Evolutionary conservation across 1,140 invertebrate genomes (phyloP).

Genomic region (Venturia canescens): DNA sequence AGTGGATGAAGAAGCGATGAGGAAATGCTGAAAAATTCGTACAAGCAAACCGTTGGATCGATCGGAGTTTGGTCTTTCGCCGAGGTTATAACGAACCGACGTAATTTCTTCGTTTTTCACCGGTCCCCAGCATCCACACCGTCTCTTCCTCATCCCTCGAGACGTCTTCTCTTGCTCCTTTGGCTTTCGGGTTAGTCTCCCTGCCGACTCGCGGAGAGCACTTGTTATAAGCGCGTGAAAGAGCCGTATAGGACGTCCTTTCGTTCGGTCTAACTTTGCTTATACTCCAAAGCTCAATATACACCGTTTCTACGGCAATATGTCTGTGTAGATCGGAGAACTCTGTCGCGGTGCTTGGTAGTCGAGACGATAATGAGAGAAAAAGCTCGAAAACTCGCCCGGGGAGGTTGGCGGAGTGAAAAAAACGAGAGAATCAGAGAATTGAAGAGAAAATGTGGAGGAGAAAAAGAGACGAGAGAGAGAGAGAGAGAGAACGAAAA

Average conservation of each 20-base stretch:
- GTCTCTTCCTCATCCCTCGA: neutral
- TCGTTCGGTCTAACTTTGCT: neutral
- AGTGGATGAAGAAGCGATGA: too few species aligned
- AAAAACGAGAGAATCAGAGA: slow-evolving; percentile 19
- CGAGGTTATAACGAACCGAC: too few species aligned
- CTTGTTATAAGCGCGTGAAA: slow-evolving; percentile 38
- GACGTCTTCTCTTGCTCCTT: neutral
- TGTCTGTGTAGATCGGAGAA: too few species aligned
- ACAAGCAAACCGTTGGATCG: too few species aligned
- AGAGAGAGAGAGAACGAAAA: neutral
- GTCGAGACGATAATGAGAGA: slow-evolving; percentile 37
- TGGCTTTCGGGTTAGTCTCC: neutral
- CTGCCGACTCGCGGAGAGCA: neutral
- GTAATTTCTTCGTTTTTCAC: too few species aligned
- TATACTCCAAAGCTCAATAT: neutral
- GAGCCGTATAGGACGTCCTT: slow-evolving; percentile 20
- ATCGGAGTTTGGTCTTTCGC: too few species aligned
- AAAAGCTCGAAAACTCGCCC: slow-evolving; percentile 12
- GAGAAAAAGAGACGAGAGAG: neutral
- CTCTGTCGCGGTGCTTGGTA: slow-evolving; percentile 9
- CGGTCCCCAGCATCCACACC: too few species aligned
- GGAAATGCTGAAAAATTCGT: too few species aligned
- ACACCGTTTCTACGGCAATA: too few species aligned
- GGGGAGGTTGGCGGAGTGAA: neutral
- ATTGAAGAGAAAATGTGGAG: slow-evolving; percentile 20